Percentiles rank a stretch among this genome's conserved stretches.
phyloP scores from a whole-genome alignment of 2,797 vertebrate genomes.

The Urosaurus nigricauda region DNA sequence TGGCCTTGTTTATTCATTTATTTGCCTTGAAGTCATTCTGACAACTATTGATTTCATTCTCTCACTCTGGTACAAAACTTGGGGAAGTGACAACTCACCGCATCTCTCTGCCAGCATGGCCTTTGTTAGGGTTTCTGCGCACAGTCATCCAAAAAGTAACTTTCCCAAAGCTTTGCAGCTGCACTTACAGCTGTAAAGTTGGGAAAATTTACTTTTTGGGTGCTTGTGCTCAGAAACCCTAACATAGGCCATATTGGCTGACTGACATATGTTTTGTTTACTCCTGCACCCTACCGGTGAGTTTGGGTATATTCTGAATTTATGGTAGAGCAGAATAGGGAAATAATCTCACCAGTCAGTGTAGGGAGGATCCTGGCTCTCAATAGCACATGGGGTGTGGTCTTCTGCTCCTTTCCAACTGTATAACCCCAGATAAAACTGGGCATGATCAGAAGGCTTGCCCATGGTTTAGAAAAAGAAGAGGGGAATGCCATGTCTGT shows the following conservation, averaged over 20 bases:
- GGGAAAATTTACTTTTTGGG: no score
- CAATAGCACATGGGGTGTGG: not conserved
- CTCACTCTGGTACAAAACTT: no score
- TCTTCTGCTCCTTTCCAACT: not conserved
- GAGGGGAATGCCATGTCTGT: not conserved
- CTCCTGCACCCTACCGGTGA: slow-evolving; percentile 28
- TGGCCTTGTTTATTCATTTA: slow-evolving; percentile 15
- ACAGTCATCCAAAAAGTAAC: no score
- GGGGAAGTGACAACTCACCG: no score
- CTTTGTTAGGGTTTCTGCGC: no score
- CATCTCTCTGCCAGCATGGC: no score
- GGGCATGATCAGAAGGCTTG: not conserved
- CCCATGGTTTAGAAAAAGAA: not conserved
- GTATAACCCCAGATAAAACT: not conserved
- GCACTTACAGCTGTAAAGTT: no score
- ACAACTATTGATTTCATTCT: not conserved
- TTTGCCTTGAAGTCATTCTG: not conserved
- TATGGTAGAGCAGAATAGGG: not conserved
- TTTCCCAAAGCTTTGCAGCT: no score
- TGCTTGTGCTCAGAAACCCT: no score
- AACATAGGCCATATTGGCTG: no score
- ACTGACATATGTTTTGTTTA: not conserved
- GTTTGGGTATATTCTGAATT: slow-evolving; percentile 9
- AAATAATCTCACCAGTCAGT: not conserved
- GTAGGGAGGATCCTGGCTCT: not conserved